These are phyloP conservation scores for Calameuta idolon DNA, from an alignment of 2,888 invertebrate species.

Conservation along the genomic window DNA sequence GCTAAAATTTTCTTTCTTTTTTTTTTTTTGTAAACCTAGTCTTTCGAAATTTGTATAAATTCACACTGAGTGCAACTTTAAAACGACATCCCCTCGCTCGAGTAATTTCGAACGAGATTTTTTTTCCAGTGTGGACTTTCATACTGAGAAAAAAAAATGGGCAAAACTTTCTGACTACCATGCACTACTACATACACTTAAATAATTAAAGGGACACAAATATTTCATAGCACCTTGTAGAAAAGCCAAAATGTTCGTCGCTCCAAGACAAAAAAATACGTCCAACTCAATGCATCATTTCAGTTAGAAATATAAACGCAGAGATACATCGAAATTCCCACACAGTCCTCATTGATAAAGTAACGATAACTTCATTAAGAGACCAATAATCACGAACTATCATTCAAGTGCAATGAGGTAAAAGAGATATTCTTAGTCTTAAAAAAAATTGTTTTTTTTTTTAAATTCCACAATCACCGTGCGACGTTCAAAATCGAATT, in stretches of 20 bases:
- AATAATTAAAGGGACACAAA: neutral
- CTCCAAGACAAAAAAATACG: neutral
- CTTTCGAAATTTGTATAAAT: neutral
- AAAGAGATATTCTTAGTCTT: neutral
- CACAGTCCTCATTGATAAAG: neutral
- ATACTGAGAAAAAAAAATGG: neutral
- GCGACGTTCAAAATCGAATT: neutral
- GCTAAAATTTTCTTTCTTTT: neutral
- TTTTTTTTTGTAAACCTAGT: neutral
- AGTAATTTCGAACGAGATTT: neutral
- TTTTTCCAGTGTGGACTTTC: neutral
- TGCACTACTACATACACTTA: conserved; percentile 7
- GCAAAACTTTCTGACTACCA: conserved; percentile 3
- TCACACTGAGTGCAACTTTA: neutral
- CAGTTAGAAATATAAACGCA: neutral
- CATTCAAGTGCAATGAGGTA: neutral
- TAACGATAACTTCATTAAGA: neutral
- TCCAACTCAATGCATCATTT: neutral
- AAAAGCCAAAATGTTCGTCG: neutral
- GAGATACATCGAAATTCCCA: neutral
- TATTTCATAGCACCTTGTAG: conserved; percentile 8
- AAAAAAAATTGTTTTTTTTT: too few species aligned
- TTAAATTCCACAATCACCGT: neutral
- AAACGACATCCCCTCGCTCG: neutral
- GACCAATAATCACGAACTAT: neutral